Evolutionary conservation across 2,888 invertebrate species (phyloP).

Genomic region (Ophion ellenae): DNA sequence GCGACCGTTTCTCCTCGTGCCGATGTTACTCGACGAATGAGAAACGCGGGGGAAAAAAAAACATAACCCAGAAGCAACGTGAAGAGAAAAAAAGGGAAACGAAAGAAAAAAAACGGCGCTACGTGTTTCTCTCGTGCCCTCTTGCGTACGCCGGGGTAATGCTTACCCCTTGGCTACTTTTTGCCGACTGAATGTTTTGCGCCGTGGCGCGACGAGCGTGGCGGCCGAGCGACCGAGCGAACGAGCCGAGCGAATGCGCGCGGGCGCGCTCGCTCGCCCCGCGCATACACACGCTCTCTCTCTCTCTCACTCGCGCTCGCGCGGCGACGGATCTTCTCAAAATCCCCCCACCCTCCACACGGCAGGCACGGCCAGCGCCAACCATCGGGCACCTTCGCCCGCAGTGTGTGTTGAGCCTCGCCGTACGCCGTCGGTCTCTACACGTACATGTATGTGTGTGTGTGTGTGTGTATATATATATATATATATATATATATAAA

Average conservation of each 20-base stretch:
- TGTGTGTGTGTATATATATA: background rate
- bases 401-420: slow-evolving; percentile 32
- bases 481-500: slow-evolving; percentile 4
- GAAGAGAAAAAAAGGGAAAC: background rate
- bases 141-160: slow-evolving; percentile 74
- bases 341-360: too few species aligned
- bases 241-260: too few species aligned
- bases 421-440: slow-evolving; percentile 46
- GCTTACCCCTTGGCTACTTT: slow-evolving; percentile 84
- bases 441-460: background rate
- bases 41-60: too few species aligned
- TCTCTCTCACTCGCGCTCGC: background rate
- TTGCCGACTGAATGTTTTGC: slow-evolving; percentile 84
- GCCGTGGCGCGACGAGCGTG: slow-evolving; percentile 73
- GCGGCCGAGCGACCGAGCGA: slow-evolving; percentile 51
- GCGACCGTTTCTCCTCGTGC: too few species aligned
- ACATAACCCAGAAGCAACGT: too few species aligned
- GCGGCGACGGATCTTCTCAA: too few species aligned
- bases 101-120: slow-evolving; percentile 32
- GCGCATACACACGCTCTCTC: slow-evolving; percentile 51
- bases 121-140: slow-evolving; percentile 6
- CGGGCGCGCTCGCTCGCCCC: background rate
- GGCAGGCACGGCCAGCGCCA: slow-evolving; percentile 33
- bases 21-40: too few species aligned
- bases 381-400: slow-evolving; percentile 54